phyloP scores from a whole-genome alignment of 2,113 vertebrate species.

The Numenius arquata region DNA sequence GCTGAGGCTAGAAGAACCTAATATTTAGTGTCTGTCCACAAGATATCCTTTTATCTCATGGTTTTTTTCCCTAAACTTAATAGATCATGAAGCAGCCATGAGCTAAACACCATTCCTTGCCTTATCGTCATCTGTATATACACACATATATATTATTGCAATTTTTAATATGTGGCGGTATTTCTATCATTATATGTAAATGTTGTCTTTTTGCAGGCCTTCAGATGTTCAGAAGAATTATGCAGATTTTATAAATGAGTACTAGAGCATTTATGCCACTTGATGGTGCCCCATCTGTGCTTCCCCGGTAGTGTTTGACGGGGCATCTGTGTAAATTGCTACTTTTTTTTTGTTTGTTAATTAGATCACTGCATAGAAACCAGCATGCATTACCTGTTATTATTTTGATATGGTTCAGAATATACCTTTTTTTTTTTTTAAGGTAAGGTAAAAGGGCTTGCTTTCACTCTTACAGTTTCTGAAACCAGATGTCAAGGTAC shows the following conservation, averaged over 20 bases:
- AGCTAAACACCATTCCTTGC: background rate
- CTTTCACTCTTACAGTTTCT: background rate
- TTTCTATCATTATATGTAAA: background rate
- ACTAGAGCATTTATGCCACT: constrained; percentile 30
- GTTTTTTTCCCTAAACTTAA: background rate
- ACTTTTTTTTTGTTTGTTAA: constrained; percentile 2
- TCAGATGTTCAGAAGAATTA: constrained; percentile 52
- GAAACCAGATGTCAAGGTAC: background rate
- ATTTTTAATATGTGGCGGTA: background rate
- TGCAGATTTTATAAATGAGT: constrained; percentile 49
- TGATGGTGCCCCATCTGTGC: constrained; percentile 35
- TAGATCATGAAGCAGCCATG: background rate
- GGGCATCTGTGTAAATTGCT: constrained; percentile 1
- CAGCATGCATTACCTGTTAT: background rate
- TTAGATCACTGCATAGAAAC: constrained; percentile 11
- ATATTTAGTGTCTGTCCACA: background rate
- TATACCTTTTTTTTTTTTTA: background rate
- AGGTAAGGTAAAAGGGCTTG: background rate
- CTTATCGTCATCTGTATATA: background rate
- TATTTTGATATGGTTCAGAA: background rate
- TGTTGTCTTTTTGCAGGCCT: constrained; percentile 8
- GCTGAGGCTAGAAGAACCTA: background rate
- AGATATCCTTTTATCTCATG: background rate
- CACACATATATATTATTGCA: background rate
- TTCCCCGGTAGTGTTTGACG: background rate